phyloP scores from a whole-genome alignment of 2,113 vertebrate species.

The Parotia lawesii region DNA sequence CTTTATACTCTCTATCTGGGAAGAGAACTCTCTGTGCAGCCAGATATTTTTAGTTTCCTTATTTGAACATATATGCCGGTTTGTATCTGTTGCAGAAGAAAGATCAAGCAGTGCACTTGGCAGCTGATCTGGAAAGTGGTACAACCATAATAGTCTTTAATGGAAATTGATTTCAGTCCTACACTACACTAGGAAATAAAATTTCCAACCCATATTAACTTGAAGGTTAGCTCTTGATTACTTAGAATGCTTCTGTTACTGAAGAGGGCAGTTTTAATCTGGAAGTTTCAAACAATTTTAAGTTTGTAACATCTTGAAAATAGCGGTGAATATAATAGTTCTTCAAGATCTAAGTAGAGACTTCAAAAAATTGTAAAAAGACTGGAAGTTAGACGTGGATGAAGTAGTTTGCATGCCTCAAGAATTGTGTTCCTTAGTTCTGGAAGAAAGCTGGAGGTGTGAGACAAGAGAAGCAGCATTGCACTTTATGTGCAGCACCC shows the following conservation, averaged over 20 bases:
- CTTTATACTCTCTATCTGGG: neutral
- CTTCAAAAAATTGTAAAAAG: neutral
- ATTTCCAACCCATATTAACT: neutral
- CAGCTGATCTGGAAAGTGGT: slow-evolving; percentile 1
- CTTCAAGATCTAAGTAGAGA: neutral
- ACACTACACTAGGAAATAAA: neutral
- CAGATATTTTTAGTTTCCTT: neutral
- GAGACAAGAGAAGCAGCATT: neutral
- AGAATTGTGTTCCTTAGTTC: neutral
- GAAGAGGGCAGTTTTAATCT: neutral
- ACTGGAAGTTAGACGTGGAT: neutral
- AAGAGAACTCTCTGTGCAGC: neutral
- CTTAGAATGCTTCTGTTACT: neutral
- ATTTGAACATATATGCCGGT: slow-evolving; percentile 1
- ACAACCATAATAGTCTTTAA: neutral
- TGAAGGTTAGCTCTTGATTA: neutral
- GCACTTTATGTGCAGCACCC: neutral
- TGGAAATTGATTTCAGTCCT: neutral
- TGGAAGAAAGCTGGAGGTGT: neutral
- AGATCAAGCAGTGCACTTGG: slow-evolving; percentile 17
- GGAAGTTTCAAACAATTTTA: neutral
- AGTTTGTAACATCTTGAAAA: neutral
- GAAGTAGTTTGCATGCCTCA: neutral
- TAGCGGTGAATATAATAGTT: neutral
- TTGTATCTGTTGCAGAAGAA: slow-evolving; percentile 9